Conservation (phyloP, 2,113 vertebrate species). For the Melanerpes aurifrons region DNA sequence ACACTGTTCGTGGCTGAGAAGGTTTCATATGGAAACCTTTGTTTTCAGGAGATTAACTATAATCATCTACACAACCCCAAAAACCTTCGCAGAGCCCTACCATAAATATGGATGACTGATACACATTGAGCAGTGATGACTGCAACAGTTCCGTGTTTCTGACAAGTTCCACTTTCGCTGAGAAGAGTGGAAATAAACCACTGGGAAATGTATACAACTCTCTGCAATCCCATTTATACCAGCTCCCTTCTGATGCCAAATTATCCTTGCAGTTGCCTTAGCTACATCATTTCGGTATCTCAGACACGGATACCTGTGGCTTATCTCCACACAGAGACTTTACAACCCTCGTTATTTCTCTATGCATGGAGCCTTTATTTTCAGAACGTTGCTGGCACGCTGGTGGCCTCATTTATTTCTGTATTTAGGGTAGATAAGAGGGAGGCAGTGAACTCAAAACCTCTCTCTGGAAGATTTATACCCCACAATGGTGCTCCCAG, state of each 20-base stretch:
- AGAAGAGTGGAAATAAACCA: conserved; percentile 27
- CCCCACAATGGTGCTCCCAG: not conserved
- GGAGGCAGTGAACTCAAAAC: not conserved
- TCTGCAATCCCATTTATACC: conserved; percentile 17
- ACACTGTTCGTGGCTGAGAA: not conserved
- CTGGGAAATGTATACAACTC: conserved; percentile 31
- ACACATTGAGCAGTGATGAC: not conserved
- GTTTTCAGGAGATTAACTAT: not conserved
- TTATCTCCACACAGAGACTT: conserved; percentile 47
- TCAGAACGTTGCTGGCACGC: not conserved
- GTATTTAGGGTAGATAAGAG: not conserved
- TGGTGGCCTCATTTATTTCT: conserved; percentile 23
- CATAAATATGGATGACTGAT: not conserved
- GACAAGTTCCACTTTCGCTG: conserved; percentile 12
- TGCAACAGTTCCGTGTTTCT: not conserved
- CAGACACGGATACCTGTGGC: conserved; percentile 22
- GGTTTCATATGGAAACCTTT: not conserved
- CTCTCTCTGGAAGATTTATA: not conserved
- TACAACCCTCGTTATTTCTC: conserved; percentile 23
- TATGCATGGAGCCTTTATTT: not conserved
- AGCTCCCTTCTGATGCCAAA: conserved; percentile 35
- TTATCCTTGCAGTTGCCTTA: conserved; percentile 59
- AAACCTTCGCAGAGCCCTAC: not conserved
- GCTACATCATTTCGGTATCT: conserved; percentile 35
- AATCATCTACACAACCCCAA: not conserved